Percentiles rank a stretch among this genome's conserved stretches.
These are phyloP conservation scores for Potamilus streckersoni DNA, from an alignment of 1,140 invertebrate species.

Conservation along the genomic window DNA sequence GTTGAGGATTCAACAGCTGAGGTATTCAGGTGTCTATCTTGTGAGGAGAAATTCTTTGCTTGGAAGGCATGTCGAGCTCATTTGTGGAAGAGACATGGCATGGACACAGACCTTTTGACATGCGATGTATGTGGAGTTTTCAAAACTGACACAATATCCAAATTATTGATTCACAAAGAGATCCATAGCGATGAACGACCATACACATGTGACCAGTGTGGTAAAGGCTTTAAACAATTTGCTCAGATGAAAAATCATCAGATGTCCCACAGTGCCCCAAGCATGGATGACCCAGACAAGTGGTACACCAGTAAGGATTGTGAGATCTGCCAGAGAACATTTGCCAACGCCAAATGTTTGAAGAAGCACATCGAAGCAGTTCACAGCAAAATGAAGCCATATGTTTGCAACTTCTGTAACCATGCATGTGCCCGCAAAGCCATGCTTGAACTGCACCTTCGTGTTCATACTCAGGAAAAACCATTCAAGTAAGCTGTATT, in stretches of 20 bases:
- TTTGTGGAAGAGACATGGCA: slow-evolving; percentile 23
- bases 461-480: slow-evolving; percentile 77
- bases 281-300: too few relatives aligned
- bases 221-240: slow-evolving; percentile 79
- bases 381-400: slow-evolving; percentile 82
- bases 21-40: slow-evolving; percentile 18
- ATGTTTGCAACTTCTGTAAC: slow-evolving; percentile 81
- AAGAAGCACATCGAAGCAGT: slow-evolving; percentile 82
- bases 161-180: slow-evolving; percentile 71
- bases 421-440: slow-evolving; percentile 74
- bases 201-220: slow-evolving; percentile 74
- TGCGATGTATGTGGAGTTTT: slow-evolving; percentile 13
- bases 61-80: slow-evolving; percentile 20
- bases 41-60: slow-evolving; percentile 10
- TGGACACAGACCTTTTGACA: slow-evolving; percentile 10
- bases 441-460: slow-evolving; percentile 77
- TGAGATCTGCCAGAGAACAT: slow-evolving; percentile 76
- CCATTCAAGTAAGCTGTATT: slow-evolving; percentile 56
- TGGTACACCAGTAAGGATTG: slow-evolving; percentile 67
- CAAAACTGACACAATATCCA: slow-evolving; percentile 19
- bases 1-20: slow-evolving; percentile 7
- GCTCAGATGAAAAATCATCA: slow-evolving; percentile 77
- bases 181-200: slow-evolving; percentile 75
- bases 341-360: slow-evolving; percentile 80
- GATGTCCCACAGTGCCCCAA: slow-evolving; percentile 67